These are phyloP conservation scores for Dascillus cervinus DNA, from an alignment of 2,888 invertebrate species.

Conservation along the genomic window DNA sequence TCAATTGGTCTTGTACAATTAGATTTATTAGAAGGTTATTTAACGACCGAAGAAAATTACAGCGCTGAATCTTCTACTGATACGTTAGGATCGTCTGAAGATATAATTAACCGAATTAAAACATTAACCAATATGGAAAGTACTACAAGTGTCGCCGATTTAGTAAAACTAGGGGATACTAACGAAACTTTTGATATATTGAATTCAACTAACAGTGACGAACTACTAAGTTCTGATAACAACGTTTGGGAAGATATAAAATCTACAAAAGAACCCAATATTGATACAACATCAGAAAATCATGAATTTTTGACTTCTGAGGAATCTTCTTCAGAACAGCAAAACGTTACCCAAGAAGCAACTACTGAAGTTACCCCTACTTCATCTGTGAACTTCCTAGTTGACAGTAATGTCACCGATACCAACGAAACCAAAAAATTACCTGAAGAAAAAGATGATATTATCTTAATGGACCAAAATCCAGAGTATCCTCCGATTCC, in stretches of 20 bases:
- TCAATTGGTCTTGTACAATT: no score
- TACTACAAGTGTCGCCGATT: constrained; percentile 7
- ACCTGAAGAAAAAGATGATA: constrained; percentile 5
- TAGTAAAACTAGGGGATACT: constrained; percentile 3
- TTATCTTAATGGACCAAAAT: constrained; percentile 34
- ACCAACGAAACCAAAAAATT: background rate
- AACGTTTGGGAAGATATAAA: background rate
- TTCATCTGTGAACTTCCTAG: background rate
- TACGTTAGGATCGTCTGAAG: constrained; percentile 3
- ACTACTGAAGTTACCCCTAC: background rate
- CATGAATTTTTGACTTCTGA: background rate
- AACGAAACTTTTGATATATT: constrained; percentile 3
- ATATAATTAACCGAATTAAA: constrained; percentile 5
- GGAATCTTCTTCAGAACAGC: background rate
- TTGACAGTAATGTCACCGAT: background rate
- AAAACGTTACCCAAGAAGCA: background rate
- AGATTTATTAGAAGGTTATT: background rate
- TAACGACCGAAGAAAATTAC: background rate
- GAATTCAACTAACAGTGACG: no score
- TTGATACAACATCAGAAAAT: background rate
- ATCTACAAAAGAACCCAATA: background rate
- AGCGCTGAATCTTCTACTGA: background rate
- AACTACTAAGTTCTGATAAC: no score
- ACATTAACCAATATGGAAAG: constrained; percentile 4
- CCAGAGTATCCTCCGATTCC: constrained; percentile 49